A percentile compares a stretch with the other conserved stretches of the same genome.
Evolutionary conservation across 2,797 vertebrate genomes (phyloP).

Genomic region (Gymnopithys bicolor): DNA sequence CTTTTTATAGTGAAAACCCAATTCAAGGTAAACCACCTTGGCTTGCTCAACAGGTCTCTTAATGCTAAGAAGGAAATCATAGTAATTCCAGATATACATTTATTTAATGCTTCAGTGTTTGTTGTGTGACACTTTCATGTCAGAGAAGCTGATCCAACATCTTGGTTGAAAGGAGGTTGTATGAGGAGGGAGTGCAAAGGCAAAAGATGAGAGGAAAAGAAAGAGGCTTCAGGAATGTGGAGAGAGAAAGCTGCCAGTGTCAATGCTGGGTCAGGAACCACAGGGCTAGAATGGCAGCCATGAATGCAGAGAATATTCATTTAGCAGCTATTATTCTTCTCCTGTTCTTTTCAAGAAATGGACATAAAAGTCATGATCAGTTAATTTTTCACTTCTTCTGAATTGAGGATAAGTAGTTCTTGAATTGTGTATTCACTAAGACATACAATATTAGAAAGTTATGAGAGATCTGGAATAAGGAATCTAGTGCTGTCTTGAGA

Average conservation of each 20-base stretch:
- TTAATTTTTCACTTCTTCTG: not conserved
- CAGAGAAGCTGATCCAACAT: not conserved
- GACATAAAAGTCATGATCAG: not conserved
- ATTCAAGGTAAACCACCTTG: not conserved
- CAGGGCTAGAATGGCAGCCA: not conserved
- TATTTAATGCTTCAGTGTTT: not conserved
- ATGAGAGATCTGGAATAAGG: slow-evolving; percentile 18
- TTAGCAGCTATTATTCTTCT: not conserved
- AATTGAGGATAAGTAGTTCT: not conserved
- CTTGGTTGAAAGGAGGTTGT: not conserved
- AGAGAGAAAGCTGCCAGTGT: not conserved
- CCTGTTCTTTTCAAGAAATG: not conserved
- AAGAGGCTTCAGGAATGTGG: not conserved
- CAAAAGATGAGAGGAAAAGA: not conserved
- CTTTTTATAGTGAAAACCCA: not conserved
- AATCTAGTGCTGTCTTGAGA: slow-evolving; percentile 36
- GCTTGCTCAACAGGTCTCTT: not conserved
- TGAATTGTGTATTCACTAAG: slow-evolving; percentile 5
- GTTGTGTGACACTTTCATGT: not conserved
- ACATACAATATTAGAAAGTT: slow-evolving; percentile 36
- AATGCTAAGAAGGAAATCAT: not conserved
- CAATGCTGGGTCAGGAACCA: not conserved
- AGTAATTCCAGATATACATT: not conserved
- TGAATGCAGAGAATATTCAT: not conserved
- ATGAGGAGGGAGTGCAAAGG: not conserved